Conservation (phyloP, 2,797 vertebrate species). For the Manis javanica region DNA sequence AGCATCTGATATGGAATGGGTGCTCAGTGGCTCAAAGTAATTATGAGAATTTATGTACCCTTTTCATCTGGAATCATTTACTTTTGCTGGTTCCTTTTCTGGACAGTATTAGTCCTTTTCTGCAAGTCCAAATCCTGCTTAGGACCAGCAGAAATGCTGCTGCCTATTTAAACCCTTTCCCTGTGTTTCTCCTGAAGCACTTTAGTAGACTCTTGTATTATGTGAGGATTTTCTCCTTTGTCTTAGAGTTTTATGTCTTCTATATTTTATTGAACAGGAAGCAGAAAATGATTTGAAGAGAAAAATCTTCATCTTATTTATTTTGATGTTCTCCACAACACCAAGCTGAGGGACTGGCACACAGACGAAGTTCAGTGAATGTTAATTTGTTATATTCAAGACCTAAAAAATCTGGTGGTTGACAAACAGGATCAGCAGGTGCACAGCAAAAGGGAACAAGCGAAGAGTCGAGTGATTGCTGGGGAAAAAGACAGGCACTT, state of each 20-base stretch:
- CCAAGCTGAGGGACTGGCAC: not conserved
- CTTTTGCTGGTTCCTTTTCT: not conserved
- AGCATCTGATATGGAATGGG: not conserved
- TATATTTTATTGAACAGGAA: not conserved
- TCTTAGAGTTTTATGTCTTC: not conserved
- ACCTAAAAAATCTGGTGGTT: not conserved
- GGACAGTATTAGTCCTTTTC: not conserved
- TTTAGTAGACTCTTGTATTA: not conserved
- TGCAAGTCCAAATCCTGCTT: not conserved
- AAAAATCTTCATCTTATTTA: not conserved
- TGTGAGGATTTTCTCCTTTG: not conserved
- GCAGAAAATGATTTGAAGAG: not conserved
- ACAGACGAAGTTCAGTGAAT: not conserved
- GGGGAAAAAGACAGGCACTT: not conserved
- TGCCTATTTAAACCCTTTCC: rapidly evolving
- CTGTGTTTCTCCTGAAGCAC: not conserved
- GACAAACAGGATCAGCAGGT: not conserved
- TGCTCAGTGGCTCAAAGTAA: not conserved
- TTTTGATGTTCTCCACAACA: not conserved
- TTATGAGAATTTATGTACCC: not conserved
- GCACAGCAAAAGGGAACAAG: not conserved
- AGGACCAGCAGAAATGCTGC: not conserved
- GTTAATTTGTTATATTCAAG: not conserved
- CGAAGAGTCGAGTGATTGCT: not conserved
- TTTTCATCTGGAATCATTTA: not conserved